Percentiles rank a stretch among this genome's conserved stretches.
Conservation (phyloP, 2,888 invertebrate species). For the Agrochola circellaris region DNA sequence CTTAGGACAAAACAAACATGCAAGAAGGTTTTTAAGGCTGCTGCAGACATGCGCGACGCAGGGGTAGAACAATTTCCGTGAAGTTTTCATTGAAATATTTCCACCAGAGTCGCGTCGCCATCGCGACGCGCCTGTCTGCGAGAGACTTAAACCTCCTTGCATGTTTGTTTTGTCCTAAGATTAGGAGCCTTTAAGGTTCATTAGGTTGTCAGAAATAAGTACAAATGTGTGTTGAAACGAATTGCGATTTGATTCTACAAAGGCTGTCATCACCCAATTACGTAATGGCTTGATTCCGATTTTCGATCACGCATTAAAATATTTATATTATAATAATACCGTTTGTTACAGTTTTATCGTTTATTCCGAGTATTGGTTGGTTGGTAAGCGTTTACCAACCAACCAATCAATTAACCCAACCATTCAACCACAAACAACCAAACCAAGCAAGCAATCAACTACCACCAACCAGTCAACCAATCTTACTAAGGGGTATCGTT, state of each 20-base stretch:
- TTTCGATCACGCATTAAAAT: not conserved
- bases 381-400: not conserved
- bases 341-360: not conserved
- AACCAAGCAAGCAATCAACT: not conserved
- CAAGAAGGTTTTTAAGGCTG: not conserved
- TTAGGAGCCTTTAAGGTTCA: too few relatives aligned
- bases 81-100: too few relatives aligned
- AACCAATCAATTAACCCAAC: not conserved
- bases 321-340: not conserved
- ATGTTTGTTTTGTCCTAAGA: too few relatives aligned
- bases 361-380: not conserved
- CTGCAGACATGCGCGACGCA: too few relatives aligned
- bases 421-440: too few relatives aligned
- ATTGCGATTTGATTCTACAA: not conserved
- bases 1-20: not conserved
- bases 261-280: not conserved
- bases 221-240: not conserved
- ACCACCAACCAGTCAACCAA: not conserved
- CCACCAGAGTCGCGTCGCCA: too few relatives aligned
- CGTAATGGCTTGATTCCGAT: not conserved
- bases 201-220: not conserved
- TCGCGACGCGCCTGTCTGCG: too few relatives aligned
- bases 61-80: too few relatives aligned
- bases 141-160: too few relatives aligned
- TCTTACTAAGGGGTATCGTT: not conserved